A percentile compares a stretch with the other conserved stretches of the same genome.
Conservation (phyloP, 2,888 invertebrate genomes). For the Beris chalybata region DNA sequence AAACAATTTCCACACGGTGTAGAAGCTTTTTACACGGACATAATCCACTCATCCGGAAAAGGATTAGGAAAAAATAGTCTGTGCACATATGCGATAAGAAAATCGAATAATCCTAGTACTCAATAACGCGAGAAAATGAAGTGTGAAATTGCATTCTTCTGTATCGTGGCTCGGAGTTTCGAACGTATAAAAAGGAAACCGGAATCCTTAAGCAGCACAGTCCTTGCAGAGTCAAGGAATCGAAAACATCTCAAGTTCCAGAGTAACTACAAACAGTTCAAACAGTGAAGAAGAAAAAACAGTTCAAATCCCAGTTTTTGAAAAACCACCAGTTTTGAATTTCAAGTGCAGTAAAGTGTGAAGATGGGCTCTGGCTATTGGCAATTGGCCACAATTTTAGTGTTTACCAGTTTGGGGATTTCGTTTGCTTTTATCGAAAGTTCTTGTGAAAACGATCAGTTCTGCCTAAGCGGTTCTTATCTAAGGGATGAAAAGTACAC, state of each 20-base stretch:
- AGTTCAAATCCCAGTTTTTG: not conserved
- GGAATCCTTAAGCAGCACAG: slow-evolving; percentile 11
- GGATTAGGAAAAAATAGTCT: slow-evolving; percentile 15
- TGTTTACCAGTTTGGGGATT: slow-evolving; percentile 34
- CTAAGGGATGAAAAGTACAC: not conserved
- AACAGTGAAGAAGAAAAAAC: not conserved
- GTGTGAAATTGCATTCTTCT: slow-evolving; percentile 30
- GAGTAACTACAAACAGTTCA: not conserved
- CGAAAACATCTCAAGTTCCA: not conserved
- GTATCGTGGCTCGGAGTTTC: not conserved
- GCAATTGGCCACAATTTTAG: slow-evolving; percentile 44
- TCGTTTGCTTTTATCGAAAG: slow-evolving; percentile 18
- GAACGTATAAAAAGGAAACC: slow-evolving; percentile 23
- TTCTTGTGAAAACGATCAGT: slow-evolving; percentile 16
- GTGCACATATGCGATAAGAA: slow-evolving; percentile 48
- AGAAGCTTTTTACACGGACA: too few relatives aligned
- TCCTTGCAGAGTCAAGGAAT: slow-evolving; percentile 5
- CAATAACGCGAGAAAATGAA: slow-evolving; percentile 35
- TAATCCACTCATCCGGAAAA: slow-evolving; percentile 11
- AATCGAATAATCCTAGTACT: slow-evolving; percentile 43
- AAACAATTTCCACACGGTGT: too few relatives aligned
- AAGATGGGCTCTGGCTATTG: slow-evolving; percentile 44
- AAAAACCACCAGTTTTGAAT: not conserved
- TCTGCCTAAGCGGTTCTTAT: slow-evolving; percentile 10
- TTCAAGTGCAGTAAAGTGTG: slow-evolving; percentile 24